Base-by-base conservation (phyloP, 2,113 vertebrate genomes). In the Atrichornis clamosus region DNA sequence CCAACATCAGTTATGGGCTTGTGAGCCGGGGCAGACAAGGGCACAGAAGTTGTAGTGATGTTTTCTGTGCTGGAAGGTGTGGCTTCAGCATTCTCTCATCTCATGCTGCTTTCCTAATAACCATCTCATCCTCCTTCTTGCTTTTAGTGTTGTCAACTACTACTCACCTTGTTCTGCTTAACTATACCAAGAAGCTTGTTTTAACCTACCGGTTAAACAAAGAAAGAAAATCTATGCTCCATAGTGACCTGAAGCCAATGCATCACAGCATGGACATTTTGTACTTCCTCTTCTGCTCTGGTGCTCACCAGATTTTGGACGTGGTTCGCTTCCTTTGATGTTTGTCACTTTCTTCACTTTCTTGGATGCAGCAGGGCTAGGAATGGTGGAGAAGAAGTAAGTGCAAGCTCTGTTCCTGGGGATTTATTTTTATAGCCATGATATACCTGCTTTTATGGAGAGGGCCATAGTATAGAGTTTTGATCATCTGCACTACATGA, bases 41-140 rank as follows among this genome's bases (percentile, higher is more conserved):
- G 6, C 9, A 2, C 8, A 52, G 42, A 32, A 78, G 18, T 50
- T 56, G 5, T 1, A n/a, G 11, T 2, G 0, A 1, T 1, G 1
- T 42, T 82, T 68, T 75, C 15, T 59, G 11, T 65, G 37, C 14
- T n/a, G 35, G 13, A 18, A 37, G 17, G 7, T 1, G 20, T 53
- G 10, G 11, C 30, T 84, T 81, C 37, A 23, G 52, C 42, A 4
- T 39, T 70, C 32, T 37, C 7, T 69, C 7, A 14, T 53, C 10
- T 89, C 30, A 3, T 39, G 13, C 8, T 14, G 14, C 19, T 84
- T 30, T 75, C 32, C 22, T 53, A 28, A 23, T 41, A 56, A 76
- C 23, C 8, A 2, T 63, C 17, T 44, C 13, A 3, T 32, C 11
- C 13, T 70, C 6, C 50, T 63, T 8, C 24, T 60, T 52, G 20